Conservation (phyloP, 2,797 vertebrate species). For the Xiphorhynchus erythropygius region DNA sequence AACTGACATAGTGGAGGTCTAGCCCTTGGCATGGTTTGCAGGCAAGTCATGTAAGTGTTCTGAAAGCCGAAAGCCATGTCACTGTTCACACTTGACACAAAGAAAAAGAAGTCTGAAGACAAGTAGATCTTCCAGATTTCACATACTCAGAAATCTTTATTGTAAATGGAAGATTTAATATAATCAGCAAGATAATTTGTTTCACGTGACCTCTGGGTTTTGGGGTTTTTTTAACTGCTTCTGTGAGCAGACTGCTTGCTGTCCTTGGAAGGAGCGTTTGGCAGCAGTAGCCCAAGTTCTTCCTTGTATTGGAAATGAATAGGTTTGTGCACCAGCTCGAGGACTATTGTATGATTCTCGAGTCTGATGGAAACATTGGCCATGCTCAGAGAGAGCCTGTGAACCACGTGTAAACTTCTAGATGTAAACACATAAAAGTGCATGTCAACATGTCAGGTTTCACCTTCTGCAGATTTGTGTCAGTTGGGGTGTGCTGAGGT, state of each 20-base stretch:
- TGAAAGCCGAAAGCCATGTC: neutral
- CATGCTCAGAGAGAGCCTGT: neutral
- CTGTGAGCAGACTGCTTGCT: neutral
- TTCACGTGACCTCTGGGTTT: neutral
- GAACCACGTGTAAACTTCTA: neutral
- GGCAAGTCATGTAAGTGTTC: neutral
- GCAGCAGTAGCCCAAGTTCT: neutral
- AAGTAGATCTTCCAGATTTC: neutral
- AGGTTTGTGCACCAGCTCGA: neutral
- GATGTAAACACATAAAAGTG: neutral
- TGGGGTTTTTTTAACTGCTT: neutral
- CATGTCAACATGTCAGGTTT: neutral
- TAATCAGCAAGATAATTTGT: neutral
- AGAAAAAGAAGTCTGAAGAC: neutral
- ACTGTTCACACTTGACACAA: neutral
- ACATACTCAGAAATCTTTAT: neutral
- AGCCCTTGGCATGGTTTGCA: neutral
- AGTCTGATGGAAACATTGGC: neutral
- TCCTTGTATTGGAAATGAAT: neutral
- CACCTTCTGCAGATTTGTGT: neutral
- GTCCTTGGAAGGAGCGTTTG: neutral
- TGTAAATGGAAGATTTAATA: neutral
- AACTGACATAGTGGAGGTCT: neutral
- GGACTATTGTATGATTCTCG: rapidly evolving
- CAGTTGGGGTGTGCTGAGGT: neutral